These are phyloP conservation scores for Parthenolecanium corni DNA, from an alignment of 2,888 invertebrate genomes.

Conservation along the genomic window DNA sequence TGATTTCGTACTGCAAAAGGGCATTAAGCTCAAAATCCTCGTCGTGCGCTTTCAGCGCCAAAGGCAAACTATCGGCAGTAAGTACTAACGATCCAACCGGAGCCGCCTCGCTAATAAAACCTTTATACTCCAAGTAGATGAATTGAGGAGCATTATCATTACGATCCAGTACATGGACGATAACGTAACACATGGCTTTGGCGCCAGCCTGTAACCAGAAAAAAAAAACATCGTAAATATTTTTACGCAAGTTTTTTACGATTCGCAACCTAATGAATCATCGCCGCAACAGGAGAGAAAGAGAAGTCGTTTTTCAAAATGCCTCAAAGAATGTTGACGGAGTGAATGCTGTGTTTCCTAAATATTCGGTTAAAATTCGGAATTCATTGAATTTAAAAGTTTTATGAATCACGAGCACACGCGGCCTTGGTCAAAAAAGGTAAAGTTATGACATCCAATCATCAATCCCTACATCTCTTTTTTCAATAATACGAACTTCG, in stretches of 20 bases:
- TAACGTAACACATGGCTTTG: slow-evolving; percentile 55
- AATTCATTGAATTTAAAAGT: too few species aligned
- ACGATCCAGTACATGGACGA: slow-evolving; percentile 74
- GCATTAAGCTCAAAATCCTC: slow-evolving; percentile 77
- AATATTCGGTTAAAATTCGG: too few species aligned
- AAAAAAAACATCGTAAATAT: not conserved
- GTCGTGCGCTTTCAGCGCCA: slow-evolving; percentile 75
- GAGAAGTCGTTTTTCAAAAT: too few species aligned
- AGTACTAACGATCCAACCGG: slow-evolving; percentile 60
- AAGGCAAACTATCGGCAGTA: slow-evolving; percentile 54
- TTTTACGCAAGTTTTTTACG: slow-evolving; percentile 28
- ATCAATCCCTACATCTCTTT: too few species aligned
- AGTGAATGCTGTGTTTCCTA: too few species aligned
- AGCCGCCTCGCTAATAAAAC: slow-evolving; percentile 65
- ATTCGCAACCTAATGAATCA: too few species aligned
- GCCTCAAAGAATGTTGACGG: too few species aligned
- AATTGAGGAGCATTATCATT: slow-evolving; percentile 77
- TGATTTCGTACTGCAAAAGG: slow-evolving; percentile 69
- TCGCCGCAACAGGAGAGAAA: too few species aligned
- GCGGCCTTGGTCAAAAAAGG: too few species aligned
- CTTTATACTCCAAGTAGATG: slow-evolving; percentile 52
- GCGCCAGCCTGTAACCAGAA: slow-evolving; percentile 47
- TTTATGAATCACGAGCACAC: too few species aligned
- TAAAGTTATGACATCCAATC: too few species aligned
- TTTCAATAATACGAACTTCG: too few species aligned